Evolutionary conservation across 1,140 invertebrate species (phyloP).

Genomic region (Copidosoma floridanum): DNA sequence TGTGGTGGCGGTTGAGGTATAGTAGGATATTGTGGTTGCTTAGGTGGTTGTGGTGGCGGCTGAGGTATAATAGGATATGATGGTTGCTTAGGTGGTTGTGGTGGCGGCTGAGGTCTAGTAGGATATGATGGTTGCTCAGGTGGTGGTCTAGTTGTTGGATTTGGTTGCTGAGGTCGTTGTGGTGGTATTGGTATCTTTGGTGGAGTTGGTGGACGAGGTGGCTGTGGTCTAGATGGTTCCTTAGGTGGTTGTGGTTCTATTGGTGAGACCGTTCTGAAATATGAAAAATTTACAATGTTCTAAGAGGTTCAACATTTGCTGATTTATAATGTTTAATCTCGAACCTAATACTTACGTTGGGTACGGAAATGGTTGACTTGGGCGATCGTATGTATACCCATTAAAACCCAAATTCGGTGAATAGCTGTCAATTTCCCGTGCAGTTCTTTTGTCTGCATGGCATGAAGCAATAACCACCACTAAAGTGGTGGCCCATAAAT

Average conservation of each 20-base stretch:
- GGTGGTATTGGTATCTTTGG: constrained; percentile 3
- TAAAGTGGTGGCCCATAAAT: constrained; percentile 41
- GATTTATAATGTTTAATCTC: no score
- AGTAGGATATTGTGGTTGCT: constrained; percentile 1
- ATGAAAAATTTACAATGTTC: no score
- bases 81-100: constrained; percentile 4
- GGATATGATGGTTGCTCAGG: constrained; percentile 4
- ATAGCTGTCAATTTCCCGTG: constrained; percentile 40
- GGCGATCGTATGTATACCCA: no score
- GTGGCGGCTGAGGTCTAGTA: constrained; percentile 21
- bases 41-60: neutral
- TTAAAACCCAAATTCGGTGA: no score
- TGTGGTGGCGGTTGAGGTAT: constrained; percentile 12
- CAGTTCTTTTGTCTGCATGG: constrained; percentile 36
- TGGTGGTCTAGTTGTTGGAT: constrained; percentile 3
- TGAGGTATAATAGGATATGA: neutral
- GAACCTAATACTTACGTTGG: constrained; percentile 41
- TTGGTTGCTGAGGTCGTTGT: constrained; percentile 14
- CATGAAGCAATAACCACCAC: constrained; percentile 41
- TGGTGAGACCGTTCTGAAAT: neutral
- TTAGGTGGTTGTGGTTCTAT: neutral
- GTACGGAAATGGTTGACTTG: constrained; percentile 35
- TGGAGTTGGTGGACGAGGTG: neutral
- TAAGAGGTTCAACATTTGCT: no score
- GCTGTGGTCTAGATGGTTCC: neutral